Percentiles rank a stretch among this genome's conserved stretches.
These are phyloP conservation scores for Epinephelus awoara DNA, from an alignment of 2,797 vertebrate species.

Conservation along the genomic window DNA sequence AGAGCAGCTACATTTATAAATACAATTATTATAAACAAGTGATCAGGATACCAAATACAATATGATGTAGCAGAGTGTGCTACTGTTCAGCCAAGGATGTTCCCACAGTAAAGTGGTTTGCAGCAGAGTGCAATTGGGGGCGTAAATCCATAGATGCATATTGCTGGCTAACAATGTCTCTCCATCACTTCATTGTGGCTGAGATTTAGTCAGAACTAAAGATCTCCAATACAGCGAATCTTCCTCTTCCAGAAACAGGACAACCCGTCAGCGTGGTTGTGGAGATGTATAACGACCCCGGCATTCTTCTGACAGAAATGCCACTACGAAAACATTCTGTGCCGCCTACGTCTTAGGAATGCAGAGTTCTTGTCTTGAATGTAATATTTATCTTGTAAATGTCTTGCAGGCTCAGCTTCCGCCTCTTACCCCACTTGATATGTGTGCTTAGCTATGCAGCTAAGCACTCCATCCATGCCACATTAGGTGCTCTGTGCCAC, in stretches of 20 bases:
- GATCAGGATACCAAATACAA: background rate
- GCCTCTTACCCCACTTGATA: slow-evolving; percentile 64
- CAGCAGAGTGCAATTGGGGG: background rate
- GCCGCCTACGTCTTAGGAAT: slow-evolving; percentile 72
- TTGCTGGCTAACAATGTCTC: slow-evolving; percentile 35
- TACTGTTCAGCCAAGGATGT: background rate
- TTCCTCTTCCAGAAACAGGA: slow-evolving; percentile 60
- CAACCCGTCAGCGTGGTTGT: slow-evolving; percentile 62
- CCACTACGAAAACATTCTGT: slow-evolving; percentile 74
- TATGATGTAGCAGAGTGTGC: background rate
- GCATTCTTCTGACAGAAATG: slow-evolving; percentile 79
- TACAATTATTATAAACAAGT: background rate
- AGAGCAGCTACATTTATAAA: background rate
- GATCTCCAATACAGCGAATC: slow-evolving; percentile 50
- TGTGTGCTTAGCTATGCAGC: slow-evolving; percentile 67
- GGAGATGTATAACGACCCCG: slow-evolving; percentile 61
- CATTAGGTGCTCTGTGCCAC: slow-evolving; percentile 65
- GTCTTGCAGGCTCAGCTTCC: slow-evolving; percentile 70
- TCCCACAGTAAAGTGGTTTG: background rate
- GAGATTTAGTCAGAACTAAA: slow-evolving; percentile 61
- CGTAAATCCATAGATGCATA: slow-evolving; percentile 6
- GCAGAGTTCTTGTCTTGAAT: slow-evolving; percentile 77
- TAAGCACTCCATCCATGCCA: slow-evolving; percentile 68
- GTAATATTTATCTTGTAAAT: slow-evolving; percentile 84
- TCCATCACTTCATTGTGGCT: slow-evolving; percentile 54